Evolutionary conservation across 2,888 invertebrate species (phyloP).

Genomic region (Notocelia uddmanniana): DNA sequence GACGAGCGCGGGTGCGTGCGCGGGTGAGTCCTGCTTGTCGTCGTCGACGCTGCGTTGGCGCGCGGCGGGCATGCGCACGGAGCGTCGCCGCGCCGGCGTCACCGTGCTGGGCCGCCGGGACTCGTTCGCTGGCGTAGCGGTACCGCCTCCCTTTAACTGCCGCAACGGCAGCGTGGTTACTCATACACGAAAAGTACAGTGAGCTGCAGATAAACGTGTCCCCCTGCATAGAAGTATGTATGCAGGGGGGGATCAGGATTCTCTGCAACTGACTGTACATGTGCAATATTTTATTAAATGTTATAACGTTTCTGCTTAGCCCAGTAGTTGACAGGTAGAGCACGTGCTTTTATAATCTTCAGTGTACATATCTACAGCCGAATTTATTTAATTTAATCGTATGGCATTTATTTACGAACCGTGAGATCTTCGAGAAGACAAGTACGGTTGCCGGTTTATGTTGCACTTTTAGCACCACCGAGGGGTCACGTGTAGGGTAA

Average conservation of each 20-base stretch:
- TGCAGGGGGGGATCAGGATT: no score
- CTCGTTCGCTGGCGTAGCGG: constrained; percentile 85
- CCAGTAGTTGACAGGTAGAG: neutral
- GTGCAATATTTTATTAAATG: neutral
- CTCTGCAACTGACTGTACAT: no score
- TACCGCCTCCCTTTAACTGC: constrained; percentile 89
- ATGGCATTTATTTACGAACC: no score
- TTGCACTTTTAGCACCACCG: no score
- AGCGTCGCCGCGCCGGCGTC: constrained; percentile 85
- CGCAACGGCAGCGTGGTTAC: constrained; percentile 83
- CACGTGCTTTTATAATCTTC: neutral
- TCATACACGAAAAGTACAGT: constrained; percentile 53
- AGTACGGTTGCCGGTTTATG: no score
- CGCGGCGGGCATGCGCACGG: constrained; percentile 86
- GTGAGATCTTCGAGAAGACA: no score
- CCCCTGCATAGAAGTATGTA: no score
- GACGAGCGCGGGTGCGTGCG: constrained; percentile 86
- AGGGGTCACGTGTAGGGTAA: no score
- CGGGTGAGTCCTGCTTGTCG: constrained; percentile 76
- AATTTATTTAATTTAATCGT: no score
- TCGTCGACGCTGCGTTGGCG: constrained; percentile 95
- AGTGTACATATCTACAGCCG: no score
- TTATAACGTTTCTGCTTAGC: neutral
- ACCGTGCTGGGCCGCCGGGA: constrained; percentile 87
- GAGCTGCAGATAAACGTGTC: no score